phyloP scores from a whole-genome alignment of 2,113 vertebrate species.

The Trematomus loennbergii region DNA sequence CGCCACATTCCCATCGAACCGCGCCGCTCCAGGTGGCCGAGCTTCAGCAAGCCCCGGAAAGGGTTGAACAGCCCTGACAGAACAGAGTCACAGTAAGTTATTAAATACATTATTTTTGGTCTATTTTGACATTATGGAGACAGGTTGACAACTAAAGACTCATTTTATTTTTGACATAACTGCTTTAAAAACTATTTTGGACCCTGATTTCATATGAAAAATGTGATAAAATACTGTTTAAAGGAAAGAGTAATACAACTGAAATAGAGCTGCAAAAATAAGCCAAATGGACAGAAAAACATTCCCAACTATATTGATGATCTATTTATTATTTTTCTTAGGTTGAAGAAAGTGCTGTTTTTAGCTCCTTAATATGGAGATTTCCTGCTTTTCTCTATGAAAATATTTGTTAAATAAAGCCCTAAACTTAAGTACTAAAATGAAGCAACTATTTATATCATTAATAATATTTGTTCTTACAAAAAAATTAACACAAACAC shows the following conservation, averaged over 20 bases:
- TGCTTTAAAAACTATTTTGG: not conserved
- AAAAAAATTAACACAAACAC: no score
- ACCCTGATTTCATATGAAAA: not conserved
- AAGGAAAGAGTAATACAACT: not conserved
- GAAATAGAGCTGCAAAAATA: no score
- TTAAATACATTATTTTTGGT: no score
- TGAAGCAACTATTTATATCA: not conserved
- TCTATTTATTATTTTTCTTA: no score
- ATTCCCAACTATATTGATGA: no score
- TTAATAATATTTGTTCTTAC: no score
- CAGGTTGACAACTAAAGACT: not conserved
- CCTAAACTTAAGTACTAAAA: not conserved
- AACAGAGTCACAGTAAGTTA: not conserved
- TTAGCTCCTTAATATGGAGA: no score
- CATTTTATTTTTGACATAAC: no score
- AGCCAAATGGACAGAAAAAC: no score
- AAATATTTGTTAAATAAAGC: no score
- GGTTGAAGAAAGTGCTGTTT: no score
- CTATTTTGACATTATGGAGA: not conserved
- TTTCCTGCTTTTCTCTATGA: no score
- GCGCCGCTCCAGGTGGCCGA: conserved; percentile 91
- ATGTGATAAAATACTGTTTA: not conserved
- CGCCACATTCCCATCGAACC: conserved; percentile 91
- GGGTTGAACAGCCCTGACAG: conserved; percentile 90
- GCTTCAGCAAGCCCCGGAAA: conserved; percentile 93